phyloP scores from a whole-genome alignment of 2,797 vertebrate genomes.

The Phaenicophaeus curvirostris region DNA sequence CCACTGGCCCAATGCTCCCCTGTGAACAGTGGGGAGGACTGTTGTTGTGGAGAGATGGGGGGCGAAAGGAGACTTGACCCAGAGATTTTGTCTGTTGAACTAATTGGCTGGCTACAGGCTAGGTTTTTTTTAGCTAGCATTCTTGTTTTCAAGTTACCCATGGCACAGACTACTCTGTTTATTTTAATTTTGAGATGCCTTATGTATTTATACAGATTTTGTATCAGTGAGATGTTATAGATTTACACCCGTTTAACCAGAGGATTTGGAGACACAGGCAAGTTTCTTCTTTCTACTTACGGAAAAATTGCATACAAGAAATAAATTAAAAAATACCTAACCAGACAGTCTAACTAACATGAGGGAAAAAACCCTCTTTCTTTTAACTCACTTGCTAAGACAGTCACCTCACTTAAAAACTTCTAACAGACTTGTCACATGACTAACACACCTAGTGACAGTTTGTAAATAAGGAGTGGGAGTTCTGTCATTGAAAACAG shows the following conservation, averaged over 20 bases:
- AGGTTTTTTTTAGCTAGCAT: not conserved
- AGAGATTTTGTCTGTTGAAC: not conserved
- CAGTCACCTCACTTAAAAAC: not conserved
- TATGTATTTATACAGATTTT: not conserved
- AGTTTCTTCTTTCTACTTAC: not conserved
- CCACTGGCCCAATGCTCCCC: not conserved
- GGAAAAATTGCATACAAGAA: not conserved
- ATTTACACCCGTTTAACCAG: not conserved
- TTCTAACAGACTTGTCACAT: not conserved
- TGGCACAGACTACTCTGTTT: not conserved
- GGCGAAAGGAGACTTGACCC: not conserved
- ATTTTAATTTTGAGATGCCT: constrained; percentile 10
- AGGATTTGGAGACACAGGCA: not conserved
- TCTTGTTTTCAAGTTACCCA: not conserved
- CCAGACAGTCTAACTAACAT: not conserved
- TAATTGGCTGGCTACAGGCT: not conserved
- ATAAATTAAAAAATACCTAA: not conserved
- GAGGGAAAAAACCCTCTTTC: not conserved
- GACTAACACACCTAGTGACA: not conserved
- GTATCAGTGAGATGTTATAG: not conserved
- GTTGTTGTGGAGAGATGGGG: not conserved
- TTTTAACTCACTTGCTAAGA: not conserved
- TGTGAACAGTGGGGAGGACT: not conserved
- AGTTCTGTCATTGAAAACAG: not conserved
- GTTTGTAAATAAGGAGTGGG: not conserved